phyloP scores from a whole-genome alignment of 2,888 invertebrate genomes.

The Chymomyza fuscimana region DNA sequence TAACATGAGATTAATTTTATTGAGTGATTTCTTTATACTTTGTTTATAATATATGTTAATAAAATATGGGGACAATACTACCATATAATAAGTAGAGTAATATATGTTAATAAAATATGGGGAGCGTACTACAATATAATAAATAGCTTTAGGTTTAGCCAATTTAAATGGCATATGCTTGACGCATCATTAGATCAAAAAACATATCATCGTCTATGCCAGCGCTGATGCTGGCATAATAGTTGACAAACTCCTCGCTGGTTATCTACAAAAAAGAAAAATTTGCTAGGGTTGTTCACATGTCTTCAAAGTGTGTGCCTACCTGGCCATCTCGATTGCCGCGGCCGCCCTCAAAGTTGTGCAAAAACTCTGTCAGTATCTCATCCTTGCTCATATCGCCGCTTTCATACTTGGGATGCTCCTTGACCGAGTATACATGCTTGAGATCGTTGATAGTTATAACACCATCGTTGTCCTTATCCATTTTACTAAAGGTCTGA shows the following conservation, averaged over 20 bases:
- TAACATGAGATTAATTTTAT: slow-evolving; percentile 3
- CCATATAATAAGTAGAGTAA: slow-evolving; percentile 14
- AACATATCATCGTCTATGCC: slow-evolving; percentile 96
- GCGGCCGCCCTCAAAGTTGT: slow-evolving; percentile 88
- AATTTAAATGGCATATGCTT: slow-evolving; percentile 90
- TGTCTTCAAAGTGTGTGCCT: slow-evolving; percentile 29
- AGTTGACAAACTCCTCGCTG: slow-evolving; percentile 95
- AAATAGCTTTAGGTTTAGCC: background rate
- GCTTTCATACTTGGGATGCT: slow-evolving; percentile 90
- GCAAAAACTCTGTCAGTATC: slow-evolving; percentile 89
- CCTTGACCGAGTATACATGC: slow-evolving; percentile 89
- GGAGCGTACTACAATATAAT: slow-evolving; percentile 14
- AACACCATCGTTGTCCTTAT: slow-evolving; percentile 90
- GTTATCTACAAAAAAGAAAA: slow-evolving; percentile 86
- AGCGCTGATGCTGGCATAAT: slow-evolving; percentile 95
- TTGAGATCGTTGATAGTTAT: slow-evolving; percentile 89
- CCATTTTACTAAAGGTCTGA: slow-evolving; percentile 92
- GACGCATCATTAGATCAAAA: slow-evolving; percentile 97
- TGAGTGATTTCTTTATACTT: slow-evolving; percentile 17
- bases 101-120: slow-evolving; percentile 35
- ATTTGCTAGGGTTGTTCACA: background rate
- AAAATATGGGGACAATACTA: slow-evolving; percentile 45
- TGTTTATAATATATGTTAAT: slow-evolving; percentile 31
- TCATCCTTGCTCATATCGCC: slow-evolving; percentile 93
- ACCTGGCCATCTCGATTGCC: slow-evolving; percentile 88